These are phyloP conservation scores for Eira barbara DNA, from an alignment of 2,113 vertebrate genomes.

Conservation along the genomic window DNA sequence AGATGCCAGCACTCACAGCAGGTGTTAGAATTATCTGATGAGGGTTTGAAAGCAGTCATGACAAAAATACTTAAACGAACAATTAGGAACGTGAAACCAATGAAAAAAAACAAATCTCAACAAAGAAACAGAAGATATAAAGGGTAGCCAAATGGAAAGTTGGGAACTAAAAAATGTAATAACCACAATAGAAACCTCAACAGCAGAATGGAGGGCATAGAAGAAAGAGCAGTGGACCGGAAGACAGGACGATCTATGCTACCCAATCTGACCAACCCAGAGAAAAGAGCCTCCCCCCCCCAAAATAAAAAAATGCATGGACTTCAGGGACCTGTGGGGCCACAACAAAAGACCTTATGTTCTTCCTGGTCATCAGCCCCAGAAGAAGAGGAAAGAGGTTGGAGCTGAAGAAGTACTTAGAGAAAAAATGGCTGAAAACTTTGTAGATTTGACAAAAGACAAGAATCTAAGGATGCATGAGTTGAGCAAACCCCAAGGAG, in stretches of 20 bases:
- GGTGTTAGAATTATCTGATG: neutral
- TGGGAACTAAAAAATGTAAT: neutral
- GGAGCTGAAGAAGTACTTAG: neutral
- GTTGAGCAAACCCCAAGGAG: neutral
- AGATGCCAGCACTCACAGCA: neutral
- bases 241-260: neutral
- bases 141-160: neutral
- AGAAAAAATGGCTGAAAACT: neutral
- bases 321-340: neutral
- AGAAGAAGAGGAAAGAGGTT: neutral
- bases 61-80: neutral
- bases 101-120: neutral
- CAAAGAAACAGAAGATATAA: neutral
- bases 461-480: neutral
- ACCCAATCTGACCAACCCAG: neutral
- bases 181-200: neutral
- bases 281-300: neutral
- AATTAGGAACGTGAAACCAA: neutral
- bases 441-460: neutral
- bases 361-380: neutral
- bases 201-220: neutral
- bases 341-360: neutral
- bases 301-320: neutral
- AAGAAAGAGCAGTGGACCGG: neutral
- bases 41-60: neutral